A percentile compares a stretch with the other conserved stretches of the same genome.
Conservation (phyloP, 2,113 vertebrate genomes). For the Ardeotis arabs region DNA sequence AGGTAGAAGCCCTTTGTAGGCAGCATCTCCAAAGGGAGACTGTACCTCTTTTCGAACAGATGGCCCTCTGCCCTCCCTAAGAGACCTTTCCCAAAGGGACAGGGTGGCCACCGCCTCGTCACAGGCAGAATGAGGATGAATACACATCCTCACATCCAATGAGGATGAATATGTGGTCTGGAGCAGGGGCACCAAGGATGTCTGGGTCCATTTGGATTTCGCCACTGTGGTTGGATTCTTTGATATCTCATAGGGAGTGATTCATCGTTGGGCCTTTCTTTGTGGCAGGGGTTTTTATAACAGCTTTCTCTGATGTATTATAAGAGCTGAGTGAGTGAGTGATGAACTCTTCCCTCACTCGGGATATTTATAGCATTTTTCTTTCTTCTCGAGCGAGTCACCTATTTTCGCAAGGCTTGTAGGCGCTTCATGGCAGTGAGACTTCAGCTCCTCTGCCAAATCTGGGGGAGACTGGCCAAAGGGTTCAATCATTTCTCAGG, state of each 20-base stretch:
- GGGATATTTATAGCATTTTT: constrained; percentile 34
- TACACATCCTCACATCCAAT: neutral
- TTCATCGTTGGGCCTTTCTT: neutral
- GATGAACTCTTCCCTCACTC: constrained; percentile 48
- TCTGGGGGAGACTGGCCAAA: neutral
- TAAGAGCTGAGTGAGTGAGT: constrained; percentile 19
- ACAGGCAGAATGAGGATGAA: neutral
- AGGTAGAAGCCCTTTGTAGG: neutral
- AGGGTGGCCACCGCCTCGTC: neutral
- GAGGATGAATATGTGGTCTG: rapidly evolving
- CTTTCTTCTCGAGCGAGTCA: constrained; percentile 5
- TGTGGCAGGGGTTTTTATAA: neutral
- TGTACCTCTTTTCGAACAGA: neutral
- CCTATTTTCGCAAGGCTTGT: constrained; percentile 15
- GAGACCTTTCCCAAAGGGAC: neutral
- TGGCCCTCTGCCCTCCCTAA: neutral
- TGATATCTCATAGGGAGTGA: neutral
- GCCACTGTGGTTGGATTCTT: neutral
- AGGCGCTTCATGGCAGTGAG: neutral
- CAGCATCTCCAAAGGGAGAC: neutral
- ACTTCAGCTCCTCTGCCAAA: neutral
- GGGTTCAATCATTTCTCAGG: neutral
- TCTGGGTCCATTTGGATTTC: neutral
- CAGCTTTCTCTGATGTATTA: constrained; percentile 9
- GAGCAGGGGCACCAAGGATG: neutral